A percentile compares a stretch with the other conserved stretches of the same genome.
These are phyloP conservation scores for Acrossocheilus fasciatus DNA, from an alignment of 2,797 vertebrate species.

Conservation along the genomic window DNA sequence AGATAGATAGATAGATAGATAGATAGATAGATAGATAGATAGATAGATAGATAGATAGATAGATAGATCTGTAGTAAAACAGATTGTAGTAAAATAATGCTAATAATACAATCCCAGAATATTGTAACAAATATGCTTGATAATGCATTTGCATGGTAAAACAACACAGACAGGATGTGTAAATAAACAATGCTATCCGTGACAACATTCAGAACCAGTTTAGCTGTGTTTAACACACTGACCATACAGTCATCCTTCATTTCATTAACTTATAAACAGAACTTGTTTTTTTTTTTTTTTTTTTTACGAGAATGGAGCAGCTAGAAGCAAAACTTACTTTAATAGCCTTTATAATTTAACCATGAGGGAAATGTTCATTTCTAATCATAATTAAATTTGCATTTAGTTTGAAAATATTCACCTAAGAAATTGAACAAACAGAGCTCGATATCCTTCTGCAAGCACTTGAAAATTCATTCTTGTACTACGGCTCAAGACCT, in stretches of 20 bases:
- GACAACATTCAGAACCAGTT: too few relatives aligned
- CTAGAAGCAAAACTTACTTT: not conserved
- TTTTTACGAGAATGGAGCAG: not conserved
- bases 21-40: not conserved
- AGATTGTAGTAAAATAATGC: too few relatives aligned
- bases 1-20: too few relatives aligned
- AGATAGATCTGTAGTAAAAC: too few relatives aligned
- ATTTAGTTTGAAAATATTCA: slow-evolving; percentile 9
- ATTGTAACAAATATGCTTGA: not conserved
- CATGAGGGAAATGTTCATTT: not conserved
- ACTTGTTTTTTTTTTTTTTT: not conserved
- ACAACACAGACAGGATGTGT: too few relatives aligned
- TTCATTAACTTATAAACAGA: not conserved
- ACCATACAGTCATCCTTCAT: not conserved
- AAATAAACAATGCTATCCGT: not conserved
- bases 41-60: too few relatives aligned
- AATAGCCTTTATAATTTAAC: not conserved
- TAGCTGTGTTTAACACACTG: not conserved
- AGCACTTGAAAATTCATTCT: slow-evolving; percentile 6
- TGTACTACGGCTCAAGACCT: slow-evolving; percentile 13
- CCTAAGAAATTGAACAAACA: slow-evolving; percentile 24
- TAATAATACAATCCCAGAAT: too few relatives aligned
- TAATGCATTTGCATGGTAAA: not conserved
- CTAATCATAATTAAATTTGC: not conserved
- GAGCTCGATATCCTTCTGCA: not conserved